Base-by-base conservation (phyloP, 2,888 invertebrate genomes). In the Melieria omissa region DNA sequence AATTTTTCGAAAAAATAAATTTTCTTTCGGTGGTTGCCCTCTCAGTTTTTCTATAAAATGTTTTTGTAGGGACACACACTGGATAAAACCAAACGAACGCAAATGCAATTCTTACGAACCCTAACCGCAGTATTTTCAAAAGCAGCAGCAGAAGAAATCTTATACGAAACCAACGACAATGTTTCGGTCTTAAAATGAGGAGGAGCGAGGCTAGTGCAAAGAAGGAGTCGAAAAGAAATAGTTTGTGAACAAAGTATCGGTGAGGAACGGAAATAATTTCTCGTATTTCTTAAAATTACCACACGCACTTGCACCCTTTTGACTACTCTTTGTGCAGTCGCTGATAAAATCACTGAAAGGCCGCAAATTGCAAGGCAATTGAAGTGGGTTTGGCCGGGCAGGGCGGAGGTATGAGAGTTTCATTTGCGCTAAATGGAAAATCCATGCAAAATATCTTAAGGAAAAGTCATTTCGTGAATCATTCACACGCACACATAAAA, bases 371-470 rank as follows among this genome's bases (percentile, higher is more conserved):
- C 16, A 60, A 60, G 44, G 12, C 5, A 10, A 29, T 14, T 60
- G 41, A 29, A 14, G 16, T 57, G 41, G 41, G 7, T 10, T 10
- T 57, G 16, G 41, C 16, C 41, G 9, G 16, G 57, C 9, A 29
- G 41, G 57, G 57, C 57, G 12, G 12, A 41, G 41, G 52, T 55
- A 29, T n/a, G 29, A 64, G 57, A 47, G 47, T 58, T 47, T 44
- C 64, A 64, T 64, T 70, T 63, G 73, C 74, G 69, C 74, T 82
- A 80, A 84, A 83, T 84, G 81, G 77, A 82, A 84, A 82, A 76
- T 71, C 74, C 78, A 77, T 77, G 73, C 73, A 52, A 74, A 74
- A 73, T 73, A 74, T 73, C 68, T 67, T 57, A 54, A 65, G 65
- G 70, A 69, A 82, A 81, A 82, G 79, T 75, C 77, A 80, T 79